Evolutionary conservation across 2,113 vertebrate species (phyloP).

Genomic region (Capreolus pygargus): DNA sequence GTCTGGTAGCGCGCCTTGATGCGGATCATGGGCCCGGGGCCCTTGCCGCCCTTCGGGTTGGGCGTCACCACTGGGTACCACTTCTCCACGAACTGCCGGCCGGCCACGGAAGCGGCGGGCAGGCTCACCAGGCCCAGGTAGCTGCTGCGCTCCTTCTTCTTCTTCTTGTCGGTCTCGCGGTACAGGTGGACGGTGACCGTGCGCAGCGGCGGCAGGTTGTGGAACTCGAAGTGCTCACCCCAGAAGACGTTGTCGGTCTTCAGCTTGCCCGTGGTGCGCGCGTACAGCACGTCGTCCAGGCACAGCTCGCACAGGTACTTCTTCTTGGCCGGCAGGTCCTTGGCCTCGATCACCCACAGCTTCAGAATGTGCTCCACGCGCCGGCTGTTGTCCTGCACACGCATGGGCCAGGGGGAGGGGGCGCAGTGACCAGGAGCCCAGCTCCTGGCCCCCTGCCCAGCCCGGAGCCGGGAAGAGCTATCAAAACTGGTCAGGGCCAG

Average conservation of each 20-base stretch:
- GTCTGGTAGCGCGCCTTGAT: conserved; percentile 98
- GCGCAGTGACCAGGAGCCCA: conserved; percentile 29
- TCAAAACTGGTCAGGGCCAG: not conserved
- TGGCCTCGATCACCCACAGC: conserved; percentile 98
- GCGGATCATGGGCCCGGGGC: conserved; percentile 94
- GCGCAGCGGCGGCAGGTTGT: conserved; percentile 92
- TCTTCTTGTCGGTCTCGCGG: conserved; percentile 99
- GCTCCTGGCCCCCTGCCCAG: not conserved
- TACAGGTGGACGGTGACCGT: conserved; percentile 95
- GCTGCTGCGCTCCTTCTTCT: conserved; percentile 99
- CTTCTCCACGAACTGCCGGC: conserved; percentile 96
- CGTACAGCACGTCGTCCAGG: conserved; percentile 96
- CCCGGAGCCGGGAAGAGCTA: not conserved
- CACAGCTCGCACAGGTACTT: conserved; percentile 98
- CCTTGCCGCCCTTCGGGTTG: conserved; percentile 94
- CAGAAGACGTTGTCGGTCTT: conserved; percentile 99
- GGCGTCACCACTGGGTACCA: conserved; percentile 94
- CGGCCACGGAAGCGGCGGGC: conserved; percentile 87
- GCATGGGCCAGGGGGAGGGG: not conserved
- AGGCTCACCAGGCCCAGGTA: conserved; percentile 95
- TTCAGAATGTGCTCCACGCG: conserved; percentile 95
- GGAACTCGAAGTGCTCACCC: conserved; percentile 99
- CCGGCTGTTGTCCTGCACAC: conserved; percentile 93
- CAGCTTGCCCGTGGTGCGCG: conserved; percentile 98
- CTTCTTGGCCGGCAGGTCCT: conserved; percentile 98